Percentiles rank a stretch among this genome's conserved stretches.
Evolutionary conservation across 2,797 vertebrate species (phyloP).

Genomic region (Brotogeris chrysoptera): DNA sequence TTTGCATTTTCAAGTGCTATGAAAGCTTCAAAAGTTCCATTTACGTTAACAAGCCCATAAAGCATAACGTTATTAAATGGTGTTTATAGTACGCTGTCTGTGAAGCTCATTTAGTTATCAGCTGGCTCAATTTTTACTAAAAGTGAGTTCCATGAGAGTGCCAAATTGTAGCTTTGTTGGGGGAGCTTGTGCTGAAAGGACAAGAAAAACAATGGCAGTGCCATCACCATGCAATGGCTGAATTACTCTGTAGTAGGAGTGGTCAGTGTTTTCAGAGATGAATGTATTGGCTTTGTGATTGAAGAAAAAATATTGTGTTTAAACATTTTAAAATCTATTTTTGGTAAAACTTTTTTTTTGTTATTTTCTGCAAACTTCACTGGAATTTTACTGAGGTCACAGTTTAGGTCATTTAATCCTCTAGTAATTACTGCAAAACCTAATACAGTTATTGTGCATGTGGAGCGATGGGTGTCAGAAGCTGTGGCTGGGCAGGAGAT

Average conservation of each 20-base stretch:
- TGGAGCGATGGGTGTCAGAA: not conserved
- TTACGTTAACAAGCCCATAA: conserved; percentile 46
- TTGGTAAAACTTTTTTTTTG: not conserved
- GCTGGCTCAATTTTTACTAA: not conserved
- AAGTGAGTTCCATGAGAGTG: not conserved
- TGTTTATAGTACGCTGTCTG: conserved; percentile 34
- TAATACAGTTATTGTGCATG: not conserved
- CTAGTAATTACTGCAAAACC: not conserved
- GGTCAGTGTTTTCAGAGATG: not conserved
- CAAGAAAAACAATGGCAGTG: not conserved
- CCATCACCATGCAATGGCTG: not conserved
- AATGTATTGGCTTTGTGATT: not conserved
- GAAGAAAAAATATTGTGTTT: not conserved
- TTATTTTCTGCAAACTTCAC: not conserved
- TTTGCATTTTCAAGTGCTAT: not conserved
- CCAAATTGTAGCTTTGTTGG: not conserved
- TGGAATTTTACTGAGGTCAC: not conserved
- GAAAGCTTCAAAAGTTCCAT: conserved; percentile 43
- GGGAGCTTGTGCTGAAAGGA: not conserved
- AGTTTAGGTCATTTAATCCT: not conserved
- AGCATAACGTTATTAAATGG: conserved; percentile 23
- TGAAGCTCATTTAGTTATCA: not conserved
- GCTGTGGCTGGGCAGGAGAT: not conserved
- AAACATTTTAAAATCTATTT: not conserved
- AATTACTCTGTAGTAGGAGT: not conserved